A percentile compares a stretch with the other conserved stretches of the same genome.
Conservation (phyloP, 2,888 invertebrate species). For the Plebejus anna region DNA sequence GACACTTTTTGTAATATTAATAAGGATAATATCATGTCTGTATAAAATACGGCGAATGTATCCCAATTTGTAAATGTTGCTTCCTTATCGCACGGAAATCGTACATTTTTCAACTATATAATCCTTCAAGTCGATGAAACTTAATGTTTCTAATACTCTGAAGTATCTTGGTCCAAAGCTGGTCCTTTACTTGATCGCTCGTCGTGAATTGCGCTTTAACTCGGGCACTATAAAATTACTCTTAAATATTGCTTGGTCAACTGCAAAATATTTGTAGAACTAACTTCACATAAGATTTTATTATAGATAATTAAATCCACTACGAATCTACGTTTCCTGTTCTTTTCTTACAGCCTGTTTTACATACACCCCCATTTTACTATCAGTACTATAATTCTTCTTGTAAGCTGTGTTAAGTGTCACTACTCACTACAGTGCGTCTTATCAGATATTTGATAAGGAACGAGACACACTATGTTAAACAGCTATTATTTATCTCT, state of each 20-base stretch:
- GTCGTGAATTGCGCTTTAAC: too few relatives aligned
- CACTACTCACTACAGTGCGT: background rate
- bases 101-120: too few relatives aligned
- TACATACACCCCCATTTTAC: slow-evolving; percentile 18
- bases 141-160: too few relatives aligned
- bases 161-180: too few relatives aligned
- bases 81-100: too few relatives aligned
- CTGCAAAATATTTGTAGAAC: background rate
- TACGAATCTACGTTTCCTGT: background rate
- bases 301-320: background rate
- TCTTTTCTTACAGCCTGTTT: slow-evolving; percentile 10
- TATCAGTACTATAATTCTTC: slow-evolving; percentile 27
- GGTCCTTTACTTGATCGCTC: too few relatives aligned
- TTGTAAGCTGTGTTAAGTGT: slow-evolving; percentile 24
- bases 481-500: slow-evolving; percentile 20
- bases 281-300: background rate
- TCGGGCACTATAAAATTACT: too few relatives aligned
- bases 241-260: background rate
- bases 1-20: too few relatives aligned
- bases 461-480: slow-evolving; percentile 17
- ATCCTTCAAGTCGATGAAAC: too few relatives aligned
- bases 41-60: too few relatives aligned
- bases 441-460: slow-evolving; percentile 21
- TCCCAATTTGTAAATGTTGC: too few relatives aligned
- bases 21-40: too few relatives aligned